Base-by-base conservation (phyloP, 2,797 vertebrate species). In the Heliangelus exortis region DNA sequence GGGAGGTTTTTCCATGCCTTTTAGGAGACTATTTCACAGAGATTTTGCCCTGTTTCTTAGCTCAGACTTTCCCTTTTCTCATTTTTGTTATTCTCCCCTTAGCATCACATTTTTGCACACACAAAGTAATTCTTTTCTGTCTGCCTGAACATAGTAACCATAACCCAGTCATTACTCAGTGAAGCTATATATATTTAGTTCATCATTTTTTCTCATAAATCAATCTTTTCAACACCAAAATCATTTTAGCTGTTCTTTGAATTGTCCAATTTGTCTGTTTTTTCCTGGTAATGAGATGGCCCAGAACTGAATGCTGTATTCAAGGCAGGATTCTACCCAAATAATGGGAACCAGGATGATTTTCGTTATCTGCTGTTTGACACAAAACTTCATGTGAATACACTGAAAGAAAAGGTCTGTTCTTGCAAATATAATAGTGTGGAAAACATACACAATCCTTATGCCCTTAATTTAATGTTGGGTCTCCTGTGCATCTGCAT, bases 181-280 rank as follows among this genome's bases (percentile, higher is more conserved):
- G 84, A 92, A 95, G 76, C 63, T 84, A 39, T 74, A 65, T 88
- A 79, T 84, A 82, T 94, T 90, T 92, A 93, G 89, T 89, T 89
- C 87, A 93, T 93, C 89, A 88, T 90, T 74, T 92, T 93, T 83
- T 68, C 85, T 87, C 89, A 92, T 87, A 94, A 94, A 84, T 96
- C 93, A 89, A 50, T 91, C 92, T 84, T 95, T 96, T 93, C 91
- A 92, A 89, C 74, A 33, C 65, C 81, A 3, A 88, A 95, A 94
- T 95, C 36, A 90, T 95, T 95, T 90, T 62, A 88, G 83, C 92
- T 92, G 41, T 74, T 90, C 65, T 94, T 92, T 90, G 91, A 94
- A 86, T 95, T 89, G 87, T 62, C 74, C 65, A 87, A 77, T 93
- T 96, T 87, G 66, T 74, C 65, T 95, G 58, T 12, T 53, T 53